Evolutionary conservation across 1,140 invertebrate genomes (phyloP).

Genomic region (Battus philenor): DNA sequence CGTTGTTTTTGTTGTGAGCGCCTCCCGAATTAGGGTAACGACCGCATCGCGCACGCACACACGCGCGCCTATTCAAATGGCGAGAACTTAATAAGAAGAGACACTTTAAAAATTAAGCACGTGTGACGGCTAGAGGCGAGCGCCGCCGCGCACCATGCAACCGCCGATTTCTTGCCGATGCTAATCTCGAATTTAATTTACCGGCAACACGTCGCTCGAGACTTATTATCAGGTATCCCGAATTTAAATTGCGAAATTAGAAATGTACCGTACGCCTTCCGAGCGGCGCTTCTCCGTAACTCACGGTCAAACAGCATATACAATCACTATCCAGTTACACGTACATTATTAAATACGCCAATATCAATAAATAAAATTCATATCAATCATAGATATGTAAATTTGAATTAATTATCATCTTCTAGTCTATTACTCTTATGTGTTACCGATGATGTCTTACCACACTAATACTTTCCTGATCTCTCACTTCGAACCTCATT

Average conservation of each 20-base stretch:
- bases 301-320: too few species aligned
- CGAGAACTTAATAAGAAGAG: constrained; percentile 21
- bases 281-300: not conserved
- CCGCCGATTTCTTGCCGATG: constrained; percentile 8
- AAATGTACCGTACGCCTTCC: constrained; percentile 14
- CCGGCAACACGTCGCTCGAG: not conserved
- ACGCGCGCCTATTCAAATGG: constrained; percentile 3
- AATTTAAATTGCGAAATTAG: constrained; percentile 12
- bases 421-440: too few species aligned
- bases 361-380: too few species aligned
- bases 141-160: constrained; percentile 2
- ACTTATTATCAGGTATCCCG: constrained; percentile 11
- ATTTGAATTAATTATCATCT: too few species aligned
- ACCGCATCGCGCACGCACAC: constrained; percentile 23
- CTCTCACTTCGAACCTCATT: too few species aligned
- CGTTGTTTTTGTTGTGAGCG: constrained; percentile 33
- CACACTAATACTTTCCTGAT: too few species aligned
- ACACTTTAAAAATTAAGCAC: constrained; percentile 22
- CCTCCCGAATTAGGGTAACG: constrained; percentile 43
- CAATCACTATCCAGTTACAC: too few species aligned
- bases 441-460: too few species aligned
- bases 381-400: too few species aligned
- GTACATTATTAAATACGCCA: too few species aligned
- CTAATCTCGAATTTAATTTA: constrained; percentile 14
- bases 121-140: constrained; percentile 18